Conservation (phyloP, 2,888 invertebrate species). For the Mythimna loreyi region DNA sequence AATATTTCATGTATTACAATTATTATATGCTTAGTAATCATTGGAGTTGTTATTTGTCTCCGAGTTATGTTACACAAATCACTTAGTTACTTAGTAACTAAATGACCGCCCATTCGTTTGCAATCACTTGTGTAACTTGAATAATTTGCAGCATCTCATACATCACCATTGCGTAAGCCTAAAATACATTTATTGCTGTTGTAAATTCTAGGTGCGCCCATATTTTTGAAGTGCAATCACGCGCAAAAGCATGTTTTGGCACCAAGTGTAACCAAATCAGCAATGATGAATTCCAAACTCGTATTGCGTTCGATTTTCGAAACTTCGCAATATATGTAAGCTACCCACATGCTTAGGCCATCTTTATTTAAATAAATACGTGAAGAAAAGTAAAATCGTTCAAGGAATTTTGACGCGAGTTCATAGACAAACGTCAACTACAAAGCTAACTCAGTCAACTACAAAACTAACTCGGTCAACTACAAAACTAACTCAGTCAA, state of each 20-base stretch:
- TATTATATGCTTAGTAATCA: not conserved
- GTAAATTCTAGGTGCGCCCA: conserved; percentile 41
- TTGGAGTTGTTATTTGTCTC: conserved; percentile 16
- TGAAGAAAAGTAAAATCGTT: conserved; percentile 77
- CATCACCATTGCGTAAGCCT: conserved; percentile 58
- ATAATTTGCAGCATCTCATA: conserved; percentile 47
- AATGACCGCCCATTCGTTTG: conserved; percentile 16
- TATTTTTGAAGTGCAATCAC: conserved; percentile 63
- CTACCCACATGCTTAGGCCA: conserved; percentile 65
- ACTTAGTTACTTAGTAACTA: conserved; percentile 27
- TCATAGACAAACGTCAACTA: not conserved
- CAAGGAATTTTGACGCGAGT: conserved; percentile 24
- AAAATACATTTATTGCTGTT: conserved; percentile 30
- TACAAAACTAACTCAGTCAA: no score
- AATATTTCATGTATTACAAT: conserved; percentile 22
- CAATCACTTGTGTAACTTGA: conserved; percentile 50
- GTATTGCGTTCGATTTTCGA: conserved; percentile 78
- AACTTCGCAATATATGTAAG: conserved; percentile 65
- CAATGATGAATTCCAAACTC: conserved; percentile 71
- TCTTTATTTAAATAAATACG: conserved; percentile 78
- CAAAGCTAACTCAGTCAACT: no score
- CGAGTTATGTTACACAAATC: conserved; percentile 20
- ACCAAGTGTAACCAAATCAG: conserved; percentile 59
- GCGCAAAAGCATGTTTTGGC: conserved; percentile 67
- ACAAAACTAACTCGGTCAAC: no score